phyloP scores from a whole-genome alignment of 2,113 vertebrate species.

The Acinonyx jubatus region DNA sequence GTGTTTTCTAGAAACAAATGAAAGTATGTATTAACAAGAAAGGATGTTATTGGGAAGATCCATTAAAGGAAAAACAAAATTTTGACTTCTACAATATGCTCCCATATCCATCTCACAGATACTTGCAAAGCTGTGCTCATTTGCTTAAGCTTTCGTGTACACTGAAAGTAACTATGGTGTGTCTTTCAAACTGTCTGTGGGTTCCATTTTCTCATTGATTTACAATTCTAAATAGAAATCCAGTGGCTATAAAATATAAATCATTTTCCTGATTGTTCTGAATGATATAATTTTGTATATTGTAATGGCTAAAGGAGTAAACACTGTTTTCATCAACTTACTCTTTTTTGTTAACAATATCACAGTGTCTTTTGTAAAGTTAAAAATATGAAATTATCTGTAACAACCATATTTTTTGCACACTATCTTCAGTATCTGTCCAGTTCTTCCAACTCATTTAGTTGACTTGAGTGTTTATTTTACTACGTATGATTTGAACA shows the following conservation, averaged over 20 bases:
- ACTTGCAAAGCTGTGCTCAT: background rate
- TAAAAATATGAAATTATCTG: background rate
- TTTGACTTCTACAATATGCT: background rate
- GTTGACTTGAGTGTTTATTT: background rate
- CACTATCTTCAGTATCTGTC: background rate
- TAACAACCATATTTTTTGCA: background rate
- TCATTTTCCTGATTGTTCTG: background rate
- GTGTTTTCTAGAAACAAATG: background rate
- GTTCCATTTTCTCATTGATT: background rate
- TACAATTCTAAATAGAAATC: background rate
- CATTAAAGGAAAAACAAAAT: background rate
- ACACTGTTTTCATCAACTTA: background rate
- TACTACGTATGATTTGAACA: background rate
- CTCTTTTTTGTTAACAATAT: background rate
- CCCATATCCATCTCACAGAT: background rate
- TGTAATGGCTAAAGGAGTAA: background rate
- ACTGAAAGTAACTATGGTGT: background rate
- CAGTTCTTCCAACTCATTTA: background rate
- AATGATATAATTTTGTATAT: background rate
- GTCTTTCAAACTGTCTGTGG: background rate
- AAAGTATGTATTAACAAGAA: background rate
- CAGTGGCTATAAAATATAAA: background rate
- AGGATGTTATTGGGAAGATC: background rate
- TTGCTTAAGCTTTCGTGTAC: background rate
- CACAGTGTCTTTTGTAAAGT: background rate